A percentile compares a stretch with the other conserved stretches of the same genome.
These are phyloP conservation scores for Empis stercorea DNA, from an alignment of 2,888 invertebrate genomes.

Conservation along the genomic window DNA sequence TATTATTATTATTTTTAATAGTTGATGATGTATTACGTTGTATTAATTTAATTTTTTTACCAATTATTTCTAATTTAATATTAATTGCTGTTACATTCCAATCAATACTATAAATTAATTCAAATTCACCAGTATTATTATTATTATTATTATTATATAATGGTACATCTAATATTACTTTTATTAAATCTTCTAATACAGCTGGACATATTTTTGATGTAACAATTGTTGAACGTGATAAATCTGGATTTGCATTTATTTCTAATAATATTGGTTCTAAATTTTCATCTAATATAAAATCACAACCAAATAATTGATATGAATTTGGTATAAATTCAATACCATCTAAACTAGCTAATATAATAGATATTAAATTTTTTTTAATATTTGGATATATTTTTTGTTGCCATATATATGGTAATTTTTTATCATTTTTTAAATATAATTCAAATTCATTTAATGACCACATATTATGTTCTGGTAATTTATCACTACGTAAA, in stretches of 20 bases:
- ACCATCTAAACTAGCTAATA: slow-evolving; percentile 65
- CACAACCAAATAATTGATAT: slow-evolving; percentile 85
- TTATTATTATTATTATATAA: no score
- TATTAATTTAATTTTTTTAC: no score
- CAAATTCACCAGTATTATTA: no score
- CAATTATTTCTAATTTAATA: no score
- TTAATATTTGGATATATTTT: slow-evolving; percentile 72
- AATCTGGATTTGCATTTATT: slow-evolving; percentile 81
- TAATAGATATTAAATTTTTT: slow-evolving; percentile 63
- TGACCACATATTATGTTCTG: slow-evolving; percentile 76
- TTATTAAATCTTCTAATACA: slow-evolving; percentile 72
- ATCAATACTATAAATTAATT: no score
- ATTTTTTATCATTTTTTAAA: slow-evolving; percentile 35
- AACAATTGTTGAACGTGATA: slow-evolving; percentile 67
- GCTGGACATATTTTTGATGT: slow-evolving; percentile 71
- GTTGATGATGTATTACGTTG: no score
- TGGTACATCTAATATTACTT: slow-evolving; percentile 49
- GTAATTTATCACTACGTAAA: slow-evolving; percentile 40
- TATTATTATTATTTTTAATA: no score
- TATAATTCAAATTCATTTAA: slow-evolving; percentile 55
- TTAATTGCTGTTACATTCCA: no score
- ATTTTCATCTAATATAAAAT: slow-evolving; percentile 79
- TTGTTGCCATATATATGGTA: slow-evolving; percentile 43
- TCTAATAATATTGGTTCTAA: slow-evolving; percentile 83
- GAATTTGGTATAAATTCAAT: slow-evolving; percentile 55